Evolutionary conservation across 2,797 vertebrate genomes (phyloP), one percentile per base, ranked within the genome.

Genomic region (Gila robusta): DNA sequence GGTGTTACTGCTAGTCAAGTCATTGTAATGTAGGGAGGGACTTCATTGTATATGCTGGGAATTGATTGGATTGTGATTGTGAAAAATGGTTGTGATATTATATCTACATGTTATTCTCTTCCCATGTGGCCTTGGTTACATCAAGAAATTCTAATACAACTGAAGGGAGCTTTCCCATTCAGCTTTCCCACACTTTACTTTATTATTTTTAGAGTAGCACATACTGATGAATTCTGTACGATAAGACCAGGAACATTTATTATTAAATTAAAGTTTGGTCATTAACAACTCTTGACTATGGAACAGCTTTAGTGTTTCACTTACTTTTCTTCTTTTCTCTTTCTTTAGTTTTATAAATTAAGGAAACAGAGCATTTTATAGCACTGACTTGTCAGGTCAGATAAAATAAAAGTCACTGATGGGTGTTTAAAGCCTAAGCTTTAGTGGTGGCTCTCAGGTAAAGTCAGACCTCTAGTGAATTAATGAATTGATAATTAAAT

Each of bases 401-500:
- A 84, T 84, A 82, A 89, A 81, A 80, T 70, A 82, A 83, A 87
- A 89, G 74, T 72, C 73, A 56, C 54, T 62, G 83, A 89, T 52
- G 83, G 82, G 70, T 74, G 70, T 70, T 74, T 74, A 81, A 81
- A 76, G 66, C 73, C n/a, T 23, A 14, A 64, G 69, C 49, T 72
- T 44, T 14, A 44, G 67, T 4, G 19, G 72, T 64, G 16, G 73
- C 83, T 82, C 77, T 78, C 77, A 56, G 47, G 81, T 71, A 84
- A 79, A 83, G 23, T n/a, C 77, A 78, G 70, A n/a, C 52, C 32
- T 81, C 47, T 19, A 28, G 72, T 77, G 79, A 83, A 86, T 87
- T 87, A 83, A 86, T 88, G 78, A 81, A 87, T 89, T 89, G 85
- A 84, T 89, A 89, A 89, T 86, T 77, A 86, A 87, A 86, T 87